phyloP scores from a whole-genome alignment of 2,797 vertebrate genomes.

The Argentina silus region DNA sequence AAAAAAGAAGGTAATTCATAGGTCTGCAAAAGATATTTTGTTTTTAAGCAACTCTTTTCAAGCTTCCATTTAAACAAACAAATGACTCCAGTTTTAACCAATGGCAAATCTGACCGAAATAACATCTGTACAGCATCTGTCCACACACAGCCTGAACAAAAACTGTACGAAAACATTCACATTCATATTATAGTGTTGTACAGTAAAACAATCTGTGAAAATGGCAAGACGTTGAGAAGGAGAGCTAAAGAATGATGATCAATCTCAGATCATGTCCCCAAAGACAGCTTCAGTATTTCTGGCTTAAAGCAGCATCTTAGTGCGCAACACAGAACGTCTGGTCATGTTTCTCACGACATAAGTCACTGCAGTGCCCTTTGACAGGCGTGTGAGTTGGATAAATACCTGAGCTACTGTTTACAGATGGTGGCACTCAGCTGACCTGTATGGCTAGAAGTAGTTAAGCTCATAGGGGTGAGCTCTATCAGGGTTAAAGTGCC shows the following conservation, averaged over 20 bases:
- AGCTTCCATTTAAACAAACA: conserved; percentile 42
- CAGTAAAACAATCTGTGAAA: conserved; percentile 39
- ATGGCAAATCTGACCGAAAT: conserved; percentile 43
- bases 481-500: conserved; percentile 49
- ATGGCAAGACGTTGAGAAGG: conserved; percentile 29
- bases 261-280: conserved; percentile 3
- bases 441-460: conserved; percentile 57
- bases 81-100: conserved; percentile 40
- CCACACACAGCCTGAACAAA: conserved; percentile 39
- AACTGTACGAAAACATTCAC: conserved; percentile 44
- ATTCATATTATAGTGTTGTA: conserved; percentile 52
- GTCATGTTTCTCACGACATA: conserved; percentile 59
- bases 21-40: conserved; percentile 35
- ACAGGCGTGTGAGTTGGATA: conserved; percentile 67
- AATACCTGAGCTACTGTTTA: conserved; percentile 77
- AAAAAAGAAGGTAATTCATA: conserved; percentile 23
- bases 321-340: conserved; percentile 39
- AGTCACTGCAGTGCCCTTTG: conserved; percentile 42
- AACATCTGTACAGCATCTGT: conserved; percentile 37
- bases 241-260: conserved; percentile 7
- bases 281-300: conserved; percentile 41
- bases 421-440: conserved; percentile 63
- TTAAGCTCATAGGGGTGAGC: conserved; percentile 45
- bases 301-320: conserved; percentile 37
- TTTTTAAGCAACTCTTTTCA: conserved; percentile 25